These are phyloP conservation scores for Larimichthys polyactis DNA, from an alignment of 2,113 vertebrate genomes.

Conservation along the genomic window DNA sequence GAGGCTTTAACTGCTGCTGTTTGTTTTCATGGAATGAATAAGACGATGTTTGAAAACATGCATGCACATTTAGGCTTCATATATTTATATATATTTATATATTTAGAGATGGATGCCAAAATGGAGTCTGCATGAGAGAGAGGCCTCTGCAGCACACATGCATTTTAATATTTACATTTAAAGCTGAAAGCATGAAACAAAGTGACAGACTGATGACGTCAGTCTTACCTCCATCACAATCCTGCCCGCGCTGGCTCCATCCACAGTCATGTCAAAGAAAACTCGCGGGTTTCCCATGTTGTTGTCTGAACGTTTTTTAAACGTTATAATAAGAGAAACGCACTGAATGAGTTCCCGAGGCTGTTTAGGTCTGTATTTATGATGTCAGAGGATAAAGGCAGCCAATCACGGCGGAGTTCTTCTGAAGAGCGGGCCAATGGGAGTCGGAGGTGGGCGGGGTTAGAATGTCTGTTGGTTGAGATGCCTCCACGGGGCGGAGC, in stretches of 20 bases:
- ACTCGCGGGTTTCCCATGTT: slow-evolving; percentile 84
- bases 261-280: slow-evolving; percentile 84
- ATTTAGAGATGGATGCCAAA: not conserved
- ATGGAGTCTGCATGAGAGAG: slow-evolving; percentile 2
- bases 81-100: no score
- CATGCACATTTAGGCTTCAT: no score
- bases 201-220: not conserved
- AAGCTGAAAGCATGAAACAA: not conserved
- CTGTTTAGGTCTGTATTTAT: not conserved
- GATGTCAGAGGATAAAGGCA: not conserved
- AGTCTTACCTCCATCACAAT: slow-evolving; percentile 86
- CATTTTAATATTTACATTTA: not conserved
- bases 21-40: not conserved
- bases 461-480: no score
- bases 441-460: not conserved
- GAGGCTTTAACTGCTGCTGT: not conserved
- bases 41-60: not conserved
- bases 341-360: not conserved
- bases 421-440: slow-evolving; percentile 40
- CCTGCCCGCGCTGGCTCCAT: slow-evolving; percentile 69
- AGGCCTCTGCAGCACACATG: not conserved
- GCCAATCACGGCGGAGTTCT: slow-evolving; percentile 46
- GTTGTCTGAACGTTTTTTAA: not conserved
- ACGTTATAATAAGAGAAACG: not conserved
- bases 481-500: no score